A percentile compares a stretch with the other conserved stretches of the same genome.
Conservation (phyloP, 1,140 invertebrate genomes). For the Scaptomyza pallida region DNA sequence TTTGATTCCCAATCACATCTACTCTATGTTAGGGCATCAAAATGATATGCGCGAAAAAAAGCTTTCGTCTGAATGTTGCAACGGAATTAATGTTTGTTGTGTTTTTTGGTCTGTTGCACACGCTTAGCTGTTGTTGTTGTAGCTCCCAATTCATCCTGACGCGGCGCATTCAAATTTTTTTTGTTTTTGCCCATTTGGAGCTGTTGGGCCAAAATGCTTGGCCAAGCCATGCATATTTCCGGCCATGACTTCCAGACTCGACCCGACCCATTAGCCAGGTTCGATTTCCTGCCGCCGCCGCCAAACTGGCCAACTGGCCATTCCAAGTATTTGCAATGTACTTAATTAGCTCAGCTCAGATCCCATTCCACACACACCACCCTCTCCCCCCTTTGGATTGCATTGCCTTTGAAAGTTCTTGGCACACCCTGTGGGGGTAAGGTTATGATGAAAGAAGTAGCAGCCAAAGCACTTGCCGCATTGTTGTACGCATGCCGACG, state of each 20-base stretch:
- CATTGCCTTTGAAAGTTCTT: slow-evolving; percentile 47
- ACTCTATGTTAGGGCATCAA: not conserved
- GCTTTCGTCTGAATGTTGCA: slow-evolving; percentile 54
- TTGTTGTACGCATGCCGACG: slow-evolving; percentile 68
- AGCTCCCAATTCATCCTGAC: slow-evolving; percentile 66
- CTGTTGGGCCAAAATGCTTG: slow-evolving; percentile 61
- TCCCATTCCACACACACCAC: too few relatives aligned
- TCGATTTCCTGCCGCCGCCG: slow-evolving; percentile 61
- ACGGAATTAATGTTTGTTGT: slow-evolving; percentile 64
- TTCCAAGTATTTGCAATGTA: slow-evolving; percentile 71
- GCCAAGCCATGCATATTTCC: slow-evolving; percentile 78
- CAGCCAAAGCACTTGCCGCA: slow-evolving; percentile 42
- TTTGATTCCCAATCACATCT: too few relatives aligned
- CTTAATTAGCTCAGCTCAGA: slow-evolving; percentile 62
- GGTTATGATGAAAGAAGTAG: slow-evolving; percentile 37
- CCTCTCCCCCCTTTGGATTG: slow-evolving; percentile 1
- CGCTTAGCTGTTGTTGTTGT: slow-evolving; percentile 6
- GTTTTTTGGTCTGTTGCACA: slow-evolving; percentile 68
- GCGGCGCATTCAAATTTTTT: slow-evolving; percentile 71
- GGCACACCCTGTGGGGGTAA: slow-evolving; percentile 21
- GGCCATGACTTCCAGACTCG: slow-evolving; percentile 45
- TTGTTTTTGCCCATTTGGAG: slow-evolving; percentile 58
- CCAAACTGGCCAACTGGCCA: slow-evolving; percentile 28
- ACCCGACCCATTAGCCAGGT: slow-evolving; percentile 45
- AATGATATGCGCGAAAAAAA: slow-evolving; percentile 9